Evolutionary conservation across 2,888 invertebrate genomes (phyloP).

Genomic region (Synanthedon formicaeformis): DNA sequence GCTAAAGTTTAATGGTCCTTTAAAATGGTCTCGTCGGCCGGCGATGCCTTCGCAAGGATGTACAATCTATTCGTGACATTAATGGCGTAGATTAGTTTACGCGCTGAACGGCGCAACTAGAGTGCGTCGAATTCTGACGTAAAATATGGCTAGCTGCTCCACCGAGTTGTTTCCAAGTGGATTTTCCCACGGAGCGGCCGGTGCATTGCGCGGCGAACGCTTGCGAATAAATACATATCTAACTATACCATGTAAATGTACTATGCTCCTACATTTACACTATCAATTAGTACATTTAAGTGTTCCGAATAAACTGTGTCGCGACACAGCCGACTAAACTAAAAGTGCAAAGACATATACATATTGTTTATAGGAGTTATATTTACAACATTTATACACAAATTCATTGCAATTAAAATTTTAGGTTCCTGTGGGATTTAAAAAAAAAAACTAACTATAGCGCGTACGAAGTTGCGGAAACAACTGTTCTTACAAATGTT

Average conservation of each 20-base stretch:
- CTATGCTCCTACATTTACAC: slow-evolving; percentile 3
- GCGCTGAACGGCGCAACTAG: slow-evolving; percentile 27
- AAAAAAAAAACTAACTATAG: no score
- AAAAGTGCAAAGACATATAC: not conserved
- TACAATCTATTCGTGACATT: slow-evolving; percentile 56
- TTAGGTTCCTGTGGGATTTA: no score
- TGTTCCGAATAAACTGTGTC: not conserved
- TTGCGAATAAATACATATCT: slow-evolving; percentile 1
- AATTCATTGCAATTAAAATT: no score
- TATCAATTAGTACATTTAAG: not conserved
- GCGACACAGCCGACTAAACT: not conserved
- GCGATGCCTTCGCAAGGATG: slow-evolving; percentile 42
- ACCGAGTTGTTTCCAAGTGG: slow-evolving; percentile 24
- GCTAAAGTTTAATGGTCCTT: slow-evolving; percentile 11
- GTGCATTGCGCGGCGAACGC: not conserved
- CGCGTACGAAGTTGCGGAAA: no score
- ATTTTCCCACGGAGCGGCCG: slow-evolving; percentile 46
- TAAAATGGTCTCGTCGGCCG: slow-evolving; percentile 21
- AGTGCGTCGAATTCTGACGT: slow-evolving; percentile 47
- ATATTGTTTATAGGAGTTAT: no score
- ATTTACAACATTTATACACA: no score
- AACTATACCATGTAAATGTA: slow-evolving; percentile 2
- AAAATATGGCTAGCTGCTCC: slow-evolving; percentile 43
- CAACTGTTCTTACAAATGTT: no score
- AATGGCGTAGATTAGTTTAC: slow-evolving; percentile 35